These are phyloP conservation scores for Megaptera novaeangliae DNA, from an alignment of 2,113 vertebrate genomes.

Conservation along the genomic window DNA sequence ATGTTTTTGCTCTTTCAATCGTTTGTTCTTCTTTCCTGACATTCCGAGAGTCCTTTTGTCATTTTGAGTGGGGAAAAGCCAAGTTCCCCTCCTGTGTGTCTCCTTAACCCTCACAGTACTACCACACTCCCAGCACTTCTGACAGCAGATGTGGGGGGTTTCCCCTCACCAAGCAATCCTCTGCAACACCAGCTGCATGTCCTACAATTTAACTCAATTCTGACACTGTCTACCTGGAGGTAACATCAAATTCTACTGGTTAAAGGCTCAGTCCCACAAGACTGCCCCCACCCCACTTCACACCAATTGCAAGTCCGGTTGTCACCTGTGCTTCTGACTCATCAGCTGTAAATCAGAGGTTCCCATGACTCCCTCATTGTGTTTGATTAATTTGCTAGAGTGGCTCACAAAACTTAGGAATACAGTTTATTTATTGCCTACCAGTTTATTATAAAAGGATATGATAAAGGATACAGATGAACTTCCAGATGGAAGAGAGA, in stretches of 20 bases:
- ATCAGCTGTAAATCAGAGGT: background rate
- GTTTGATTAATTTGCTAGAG: background rate
- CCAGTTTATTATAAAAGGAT: background rate
- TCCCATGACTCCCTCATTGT: too few relatives aligned
- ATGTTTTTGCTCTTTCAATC: background rate
- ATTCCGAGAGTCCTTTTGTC: background rate
- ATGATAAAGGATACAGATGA: background rate
- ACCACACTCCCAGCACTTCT: background rate
- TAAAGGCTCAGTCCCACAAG: background rate
- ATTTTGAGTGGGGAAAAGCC: background rate
- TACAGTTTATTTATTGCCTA: background rate
- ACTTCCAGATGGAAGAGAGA: background rate
- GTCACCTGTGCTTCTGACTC: background rate
- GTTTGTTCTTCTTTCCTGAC: background rate
- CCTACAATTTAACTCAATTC: background rate
- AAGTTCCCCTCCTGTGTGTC: background rate
- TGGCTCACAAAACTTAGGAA: background rate
- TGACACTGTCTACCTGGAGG: background rate
- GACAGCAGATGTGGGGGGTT: background rate
- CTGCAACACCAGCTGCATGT: background rate
- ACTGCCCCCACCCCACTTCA: background rate
- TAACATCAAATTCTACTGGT: too few relatives aligned
- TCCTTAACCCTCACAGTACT: background rate
- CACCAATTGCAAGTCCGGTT: background rate
- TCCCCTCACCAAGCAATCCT: background rate